Base-by-base conservation (phyloP, 2,888 invertebrate species). In the Athripsodes cinereus region DNA sequence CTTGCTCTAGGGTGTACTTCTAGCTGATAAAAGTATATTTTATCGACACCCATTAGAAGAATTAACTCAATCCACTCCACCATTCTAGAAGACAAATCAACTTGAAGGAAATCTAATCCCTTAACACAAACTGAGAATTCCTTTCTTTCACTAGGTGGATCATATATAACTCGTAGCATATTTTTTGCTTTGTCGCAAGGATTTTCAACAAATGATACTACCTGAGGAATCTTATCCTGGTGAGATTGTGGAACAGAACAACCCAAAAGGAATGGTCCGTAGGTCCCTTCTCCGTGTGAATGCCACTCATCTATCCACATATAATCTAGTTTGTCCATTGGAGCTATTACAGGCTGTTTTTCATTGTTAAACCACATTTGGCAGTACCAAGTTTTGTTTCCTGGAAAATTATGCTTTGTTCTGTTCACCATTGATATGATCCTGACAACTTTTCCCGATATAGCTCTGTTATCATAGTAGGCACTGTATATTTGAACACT, bases 281-380 rank as follows among this genome's bases (percentile, higher is more conserved):
- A 90, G 63, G 92, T 88, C 54, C 88, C 88, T 72, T 93, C 90
- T 70, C 90, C 88, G 74, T 92, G 92, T 74, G 93, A 93, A 59
- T 93, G 93, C 94, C 94, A 95, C 73, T 92, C 92, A 66, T 86
- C 86, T 72, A 91, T 89, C 94, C 94, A 95, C 66, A 93, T 90
- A 72, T 94, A 93, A 71, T 93, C 93, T 76, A 93, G 93, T 73
- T 92, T 92, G 66, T 91, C 84, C 19, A 86, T 88, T 69, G 88
- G 87, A 18, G 90, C 85, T 26, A 91, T 82, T 21, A 87, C 87
- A 0, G 93, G 92, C 66, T 88, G 89, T 64, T 84, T 86, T 66
- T 87, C 86, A 26, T 86, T 87, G 66, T 91, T 90, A 75, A 89
- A 94, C 93, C 92, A 94, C 66, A 94, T 82, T 72, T 91, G 94